A percentile compares a stretch with the other conserved stretches of the same genome.
Conservation (phyloP, 2,113 vertebrate species). For the Grammomys dolichurus region DNA sequence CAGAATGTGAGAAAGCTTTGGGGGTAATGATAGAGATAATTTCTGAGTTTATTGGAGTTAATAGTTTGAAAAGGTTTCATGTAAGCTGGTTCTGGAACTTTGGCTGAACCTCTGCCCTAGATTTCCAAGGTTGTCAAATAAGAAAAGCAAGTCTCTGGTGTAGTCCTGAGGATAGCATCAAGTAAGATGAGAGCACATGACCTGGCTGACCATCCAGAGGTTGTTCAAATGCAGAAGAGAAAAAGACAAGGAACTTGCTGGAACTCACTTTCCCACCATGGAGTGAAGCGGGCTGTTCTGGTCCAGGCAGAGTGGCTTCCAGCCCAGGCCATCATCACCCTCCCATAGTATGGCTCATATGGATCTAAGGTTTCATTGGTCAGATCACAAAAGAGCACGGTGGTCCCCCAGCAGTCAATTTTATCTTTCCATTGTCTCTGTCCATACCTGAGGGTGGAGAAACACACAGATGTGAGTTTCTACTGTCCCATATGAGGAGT, state of each 20-base stretch:
- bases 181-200: background rate
- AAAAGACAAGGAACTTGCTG: background rate
- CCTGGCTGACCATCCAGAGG: rapidly evolving
- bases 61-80: background rate
- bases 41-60: background rate
- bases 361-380: conserved; percentile 84
- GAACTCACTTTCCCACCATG: conserved; percentile 85
- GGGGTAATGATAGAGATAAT: background rate
- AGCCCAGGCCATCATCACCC: conserved; percentile 74
- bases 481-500: rapidly evolving
- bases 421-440: conserved; percentile 85
- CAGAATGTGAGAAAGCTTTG: background rate
- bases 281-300: conserved; percentile 83
- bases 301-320: conserved; percentile 80
- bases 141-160: background rate
- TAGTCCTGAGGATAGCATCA: background rate
- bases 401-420: conserved; percentile 83
- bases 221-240: background rate
- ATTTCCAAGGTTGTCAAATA: background rate
- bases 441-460: conserved; percentile 83
- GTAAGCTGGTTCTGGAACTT: background rate
- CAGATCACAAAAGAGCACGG: conserved; percentile 83
- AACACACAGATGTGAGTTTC: background rate
- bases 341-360: conserved; percentile 83
- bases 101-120: background rate